Percentiles rank a stretch among this genome's conserved stretches.
These are phyloP conservation scores for Larimichthys crocea DNA, from an alignment of 2,113 vertebrate genomes.

Conservation along the genomic window DNA sequence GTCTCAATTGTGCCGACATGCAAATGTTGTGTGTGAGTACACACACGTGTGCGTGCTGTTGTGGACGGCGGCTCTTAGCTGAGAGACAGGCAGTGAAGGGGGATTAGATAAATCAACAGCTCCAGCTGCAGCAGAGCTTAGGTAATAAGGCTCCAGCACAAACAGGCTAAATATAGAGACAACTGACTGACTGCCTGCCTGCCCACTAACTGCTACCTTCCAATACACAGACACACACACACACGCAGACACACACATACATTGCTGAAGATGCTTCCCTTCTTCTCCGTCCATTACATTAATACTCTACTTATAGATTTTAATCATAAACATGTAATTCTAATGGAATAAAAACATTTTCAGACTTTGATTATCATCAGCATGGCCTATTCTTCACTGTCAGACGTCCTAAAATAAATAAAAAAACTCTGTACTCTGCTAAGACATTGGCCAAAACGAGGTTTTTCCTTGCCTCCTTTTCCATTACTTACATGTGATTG, in stretches of 20 bases:
- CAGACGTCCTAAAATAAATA: background rate
- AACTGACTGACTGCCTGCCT: conserved; percentile 68
- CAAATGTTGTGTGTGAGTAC: conserved; percentile 30
- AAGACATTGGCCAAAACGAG: background rate
- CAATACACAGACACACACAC: conserved; percentile 27
- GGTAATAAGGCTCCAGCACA: conserved; percentile 76
- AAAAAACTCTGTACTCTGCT: background rate
- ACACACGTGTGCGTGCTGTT: conserved; percentile 1
- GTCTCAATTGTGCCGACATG: conserved; percentile 60
- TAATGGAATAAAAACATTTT: conserved; percentile 1
- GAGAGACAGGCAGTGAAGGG: conserved; percentile 64
- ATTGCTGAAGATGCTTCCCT: background rate
- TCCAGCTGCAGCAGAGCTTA: conserved; percentile 78
- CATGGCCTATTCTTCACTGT: background rate
- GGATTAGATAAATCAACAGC: conserved; percentile 80
- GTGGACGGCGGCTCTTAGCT: conserved; percentile 47
- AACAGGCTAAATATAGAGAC: conserved; percentile 80
- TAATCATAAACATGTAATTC: conserved; percentile 8
- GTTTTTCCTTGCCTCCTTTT: conserved; percentile 23
- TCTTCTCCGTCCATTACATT: conserved; percentile 9
- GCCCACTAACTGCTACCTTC: conserved; percentile 70
- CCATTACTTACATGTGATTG: conserved; percentile 34
- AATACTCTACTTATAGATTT: background rate
- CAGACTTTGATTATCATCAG: background rate
- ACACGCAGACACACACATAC: background rate